These are phyloP conservation scores for Ictalurus punctatus DNA, from an alignment of 2,113 vertebrate genomes.

Conservation along the genomic window DNA sequence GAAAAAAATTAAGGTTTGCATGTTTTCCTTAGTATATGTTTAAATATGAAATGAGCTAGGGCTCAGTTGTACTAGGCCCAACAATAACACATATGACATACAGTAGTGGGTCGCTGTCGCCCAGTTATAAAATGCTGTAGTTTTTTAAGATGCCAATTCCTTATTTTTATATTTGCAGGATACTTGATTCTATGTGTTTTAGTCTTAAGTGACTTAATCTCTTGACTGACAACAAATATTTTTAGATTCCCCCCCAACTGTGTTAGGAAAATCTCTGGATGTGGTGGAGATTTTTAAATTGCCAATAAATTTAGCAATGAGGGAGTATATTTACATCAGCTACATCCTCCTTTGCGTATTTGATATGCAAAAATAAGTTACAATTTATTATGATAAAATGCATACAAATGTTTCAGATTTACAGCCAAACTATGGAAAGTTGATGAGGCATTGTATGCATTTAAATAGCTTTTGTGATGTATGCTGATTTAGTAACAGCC, in stretches of 20 bases:
- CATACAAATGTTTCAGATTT: background rate
- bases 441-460: conserved; percentile 1
- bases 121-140: background rate
- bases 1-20: background rate
- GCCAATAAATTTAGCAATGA: background rate
- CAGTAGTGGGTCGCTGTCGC: background rate
- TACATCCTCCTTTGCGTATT: background rate
- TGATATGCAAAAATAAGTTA: conserved; percentile 5
- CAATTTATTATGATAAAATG: background rate
- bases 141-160: background rate
- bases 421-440: background rate
- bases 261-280: conserved; percentile 21
- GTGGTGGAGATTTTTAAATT: conserved; percentile 9
- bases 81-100: background rate
- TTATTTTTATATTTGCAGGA: conserved; percentile 31
- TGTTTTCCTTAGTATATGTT: background rate
- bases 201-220: conserved; percentile 2
- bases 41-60: background rate
- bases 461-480: conserved; percentile 6
- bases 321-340: background rate
- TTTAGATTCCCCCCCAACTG: background rate
- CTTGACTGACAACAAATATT: conserved; percentile 7
- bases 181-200: background rate
- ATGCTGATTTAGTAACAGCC: background rate
- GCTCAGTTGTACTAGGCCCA: background rate